A percentile compares a stretch with the other conserved stretches of the same genome.
Conservation (phyloP, 2,888 invertebrate species). For the Macrophya alboannulata region DNA sequence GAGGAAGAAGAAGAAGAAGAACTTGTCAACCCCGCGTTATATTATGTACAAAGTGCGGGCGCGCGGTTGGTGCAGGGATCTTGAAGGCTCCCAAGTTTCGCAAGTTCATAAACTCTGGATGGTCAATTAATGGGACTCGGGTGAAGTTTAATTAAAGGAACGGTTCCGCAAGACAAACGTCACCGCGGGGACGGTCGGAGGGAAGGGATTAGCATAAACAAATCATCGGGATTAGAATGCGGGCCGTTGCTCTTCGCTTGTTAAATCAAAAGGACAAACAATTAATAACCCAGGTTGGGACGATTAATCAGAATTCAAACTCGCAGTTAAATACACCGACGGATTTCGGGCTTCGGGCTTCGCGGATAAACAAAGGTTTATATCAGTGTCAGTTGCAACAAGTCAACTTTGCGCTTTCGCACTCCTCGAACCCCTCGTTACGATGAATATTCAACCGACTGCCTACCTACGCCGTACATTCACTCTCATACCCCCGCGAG, state of each 20-base stretch:
- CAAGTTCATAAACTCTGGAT: conserved; percentile 40
- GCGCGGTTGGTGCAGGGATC: background rate
- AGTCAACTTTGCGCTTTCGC: conserved; percentile 67
- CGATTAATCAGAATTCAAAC: conserved; percentile 79
- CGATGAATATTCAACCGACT: conserved; percentile 55
- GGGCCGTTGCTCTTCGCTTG: conserved; percentile 65
- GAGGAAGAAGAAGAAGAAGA: background rate
- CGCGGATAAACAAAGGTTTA: conserved; percentile 78
- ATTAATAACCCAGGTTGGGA: conserved; percentile 75
- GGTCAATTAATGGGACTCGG: conserved; percentile 51
- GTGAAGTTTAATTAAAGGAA: conserved; percentile 48
- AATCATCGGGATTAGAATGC: conserved; percentile 78
- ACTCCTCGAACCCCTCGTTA: conserved; percentile 5
- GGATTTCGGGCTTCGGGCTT: conserved; percentile 41
- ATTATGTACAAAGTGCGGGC: conserved; percentile 5
- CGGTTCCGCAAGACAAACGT: conserved; percentile 49
- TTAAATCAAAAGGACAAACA: conserved; percentile 78
- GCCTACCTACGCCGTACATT: background rate
- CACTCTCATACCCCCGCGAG: background rate
- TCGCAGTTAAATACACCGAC: conserved; percentile 74
- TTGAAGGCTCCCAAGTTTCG: background rate
- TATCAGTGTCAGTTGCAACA: conserved; percentile 80
- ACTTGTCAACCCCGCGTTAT: background rate
- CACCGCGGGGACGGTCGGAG: conserved; percentile 14
- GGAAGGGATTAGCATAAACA: conserved; percentile 76